Base-by-base conservation (phyloP, 2,888 invertebrate genomes). In the Siphlonurus alternatus region DNA sequence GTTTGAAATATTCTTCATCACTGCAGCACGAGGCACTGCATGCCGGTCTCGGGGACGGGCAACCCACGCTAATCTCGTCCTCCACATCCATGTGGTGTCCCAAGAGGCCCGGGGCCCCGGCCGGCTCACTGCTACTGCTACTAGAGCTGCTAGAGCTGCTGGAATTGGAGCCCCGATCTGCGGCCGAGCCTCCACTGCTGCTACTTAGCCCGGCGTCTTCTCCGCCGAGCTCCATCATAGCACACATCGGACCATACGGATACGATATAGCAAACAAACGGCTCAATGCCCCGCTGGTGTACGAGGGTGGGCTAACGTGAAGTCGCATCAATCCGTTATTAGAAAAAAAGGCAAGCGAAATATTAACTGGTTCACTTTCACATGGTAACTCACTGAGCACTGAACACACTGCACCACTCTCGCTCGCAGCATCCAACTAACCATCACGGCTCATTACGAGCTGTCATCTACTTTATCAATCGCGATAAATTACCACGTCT, bases 31-130 rank as follows among this genome's bases (percentile, higher is more conserved):
- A 66, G 15, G 68, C 66, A 70, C 69, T 62, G 68, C 70, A 20
- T 66, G 68, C 63, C 65, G 65, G 61, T 64, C 78, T 72, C 2
- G 83, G 83, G 66, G 82, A 82, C 64, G 88, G 88, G 71, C 88
- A 86, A 53, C 88, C 88, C 54, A 88, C 88, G 74, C 88, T 88
- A 71, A 88, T 89, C 76, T 88, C 88, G 77, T 87, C 88, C 69
- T 88, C 83, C 68, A 74, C 75, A 7, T 19, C 19, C 59, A 10
- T 23, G 10, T 23, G 2, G 3, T 1, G 3, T 59, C 20, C n/a
- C 24, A 18, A 15, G 38, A 22, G 59, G 54, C 22, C 19, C 25
- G 23, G 25, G 5, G 38, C 5, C 5, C 7, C 5, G 5, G 7
- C 15, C 15, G 38, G 38, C 7, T 5, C 15, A 38, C 7, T 38